Conservation (phyloP, 2,113 vertebrate species). For the Deroptyus accipitrinus region DNA sequence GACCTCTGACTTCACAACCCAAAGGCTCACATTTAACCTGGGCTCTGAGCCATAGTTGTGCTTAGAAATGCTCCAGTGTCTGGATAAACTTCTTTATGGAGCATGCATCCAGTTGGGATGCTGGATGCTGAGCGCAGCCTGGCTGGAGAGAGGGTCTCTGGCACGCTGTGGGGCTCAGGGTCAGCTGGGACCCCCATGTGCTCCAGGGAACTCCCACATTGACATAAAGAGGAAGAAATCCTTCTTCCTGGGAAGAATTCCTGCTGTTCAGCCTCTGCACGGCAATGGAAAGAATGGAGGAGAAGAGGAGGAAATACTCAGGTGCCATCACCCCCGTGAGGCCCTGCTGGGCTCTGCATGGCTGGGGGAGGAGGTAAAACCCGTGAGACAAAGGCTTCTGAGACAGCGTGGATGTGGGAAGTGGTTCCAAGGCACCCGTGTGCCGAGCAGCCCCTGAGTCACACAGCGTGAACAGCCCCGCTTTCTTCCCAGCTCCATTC, state of each 20-base stretch:
- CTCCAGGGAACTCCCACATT: fast-evolving
- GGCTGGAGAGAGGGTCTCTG: not conserved
- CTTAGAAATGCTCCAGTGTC: not conserved
- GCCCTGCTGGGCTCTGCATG: not conserved
- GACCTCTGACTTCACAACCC: not conserved
- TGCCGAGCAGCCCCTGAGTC: not conserved
- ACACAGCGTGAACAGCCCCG: not conserved
- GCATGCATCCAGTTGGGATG: not conserved
- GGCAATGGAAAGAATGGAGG: not conserved
- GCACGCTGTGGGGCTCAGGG: fast-evolving
- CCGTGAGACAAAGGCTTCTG: fast-evolving
- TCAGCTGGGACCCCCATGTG: not conserved
- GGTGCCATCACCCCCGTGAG: not conserved
- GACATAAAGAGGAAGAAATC: not conserved
- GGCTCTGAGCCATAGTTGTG: not conserved
- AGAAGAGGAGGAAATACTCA: not conserved
- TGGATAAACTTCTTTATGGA: fast-evolving
- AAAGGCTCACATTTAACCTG: fast-evolving
- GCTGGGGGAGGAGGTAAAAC: fast-evolving
- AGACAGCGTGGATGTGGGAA: not conserved
- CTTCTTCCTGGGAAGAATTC: not conserved
- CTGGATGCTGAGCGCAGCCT: not conserved
- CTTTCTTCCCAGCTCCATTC: not conserved
- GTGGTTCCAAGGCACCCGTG: fast-evolving
- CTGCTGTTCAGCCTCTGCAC: not conserved